Evolutionary conservation across 2,888 invertebrate species (phyloP).

Genomic region (Yponomeuta sedellus): DNA sequence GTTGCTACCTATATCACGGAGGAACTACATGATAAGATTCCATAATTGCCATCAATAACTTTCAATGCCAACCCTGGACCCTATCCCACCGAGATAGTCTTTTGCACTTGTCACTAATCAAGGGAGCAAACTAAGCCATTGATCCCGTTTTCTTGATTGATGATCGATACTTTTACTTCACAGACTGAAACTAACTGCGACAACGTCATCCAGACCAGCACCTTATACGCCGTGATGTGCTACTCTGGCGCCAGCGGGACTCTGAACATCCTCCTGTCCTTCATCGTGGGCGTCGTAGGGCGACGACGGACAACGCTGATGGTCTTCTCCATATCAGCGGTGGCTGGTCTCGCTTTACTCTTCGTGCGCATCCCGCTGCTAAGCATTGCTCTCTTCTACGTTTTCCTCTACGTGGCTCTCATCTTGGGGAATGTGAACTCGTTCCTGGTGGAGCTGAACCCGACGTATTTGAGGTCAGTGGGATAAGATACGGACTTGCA

Average conservation of each 20-base stretch:
- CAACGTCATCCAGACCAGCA: conserved; percentile 39
- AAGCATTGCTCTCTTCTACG: conserved; percentile 50
- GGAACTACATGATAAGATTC: too few relatives aligned
- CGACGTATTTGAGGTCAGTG: conserved; percentile 54
- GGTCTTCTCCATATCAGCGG: conserved; percentile 38
- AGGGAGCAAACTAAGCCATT: too few relatives aligned
- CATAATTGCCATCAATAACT: too few relatives aligned
- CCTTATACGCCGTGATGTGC: conserved; percentile 53
- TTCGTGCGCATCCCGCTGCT: conserved; percentile 46
- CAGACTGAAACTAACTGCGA: conserved; percentile 36
- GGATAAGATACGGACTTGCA: too few relatives aligned
- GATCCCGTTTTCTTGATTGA: too few relatives aligned
- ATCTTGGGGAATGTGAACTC: conserved; percentile 58
- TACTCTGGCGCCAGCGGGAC: conserved; percentile 44
- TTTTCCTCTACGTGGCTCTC: conserved; percentile 50
- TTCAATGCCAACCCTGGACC: too few relatives aligned
- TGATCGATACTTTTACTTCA: too few relatives aligned
- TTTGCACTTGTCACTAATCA: too few relatives aligned
- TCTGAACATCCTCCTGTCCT: conserved; percentile 44
- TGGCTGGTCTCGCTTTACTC: conserved; percentile 40
- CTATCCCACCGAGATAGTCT: too few relatives aligned
- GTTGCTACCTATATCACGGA: too few relatives aligned
- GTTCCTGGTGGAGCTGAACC: conserved; percentile 57
- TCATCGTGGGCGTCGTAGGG: conserved; percentile 45
- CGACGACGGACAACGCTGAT: conserved; percentile 44